Base-by-base conservation (phyloP, 2,113 vertebrate genomes). In the Hemichromis elongatus region DNA sequence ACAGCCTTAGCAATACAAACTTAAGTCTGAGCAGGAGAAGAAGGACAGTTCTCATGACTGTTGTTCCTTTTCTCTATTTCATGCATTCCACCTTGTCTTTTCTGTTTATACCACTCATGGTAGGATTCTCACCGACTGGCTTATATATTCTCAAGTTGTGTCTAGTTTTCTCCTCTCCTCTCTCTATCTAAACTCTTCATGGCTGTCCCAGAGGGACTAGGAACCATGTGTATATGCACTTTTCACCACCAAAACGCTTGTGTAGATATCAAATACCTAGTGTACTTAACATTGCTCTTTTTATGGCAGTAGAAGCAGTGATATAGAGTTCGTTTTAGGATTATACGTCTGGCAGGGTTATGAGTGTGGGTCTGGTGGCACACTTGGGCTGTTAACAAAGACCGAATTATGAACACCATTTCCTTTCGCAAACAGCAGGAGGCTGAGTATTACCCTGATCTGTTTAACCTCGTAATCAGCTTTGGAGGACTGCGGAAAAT, bases 361-460 rank as follows among this genome's bases (percentile, higher is more conserved):
- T 84, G 68, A 83, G 37, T 53, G 79, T 10, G 56, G 11, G 37
- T 19, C 57, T 52, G 50, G 26, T 82, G 30, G 42, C 26, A 85
- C 66, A 82, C n/a, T 78, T 8, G 10, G 9, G 40, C 21, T 89
- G 79, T 86, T 88, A 61, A 89, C 85, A 77, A 83, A 91, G 88
- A 82, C 77, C 45, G 86, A 86, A 85, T 91, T 87, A 86, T 82
- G 59, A 85, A 26, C 85, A 78, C 45, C 84, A 82, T 88, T 88
- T 88, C 82, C 77, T 66, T n/a, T 47, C 53, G 33, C 56, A 75
- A 66, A 80, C 42, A 35, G 85, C 75, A 84, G 53, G 35, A 84
- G 45, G 80, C 70, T 77, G 83, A 75, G 54, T 50, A 83, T 87
- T 77, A 79, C 79, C 59, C 66, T 21, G 75, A 81, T 68, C 77